Conservation (phyloP, 1,140 invertebrate species). For the Tetramorium simillimum region DNA sequence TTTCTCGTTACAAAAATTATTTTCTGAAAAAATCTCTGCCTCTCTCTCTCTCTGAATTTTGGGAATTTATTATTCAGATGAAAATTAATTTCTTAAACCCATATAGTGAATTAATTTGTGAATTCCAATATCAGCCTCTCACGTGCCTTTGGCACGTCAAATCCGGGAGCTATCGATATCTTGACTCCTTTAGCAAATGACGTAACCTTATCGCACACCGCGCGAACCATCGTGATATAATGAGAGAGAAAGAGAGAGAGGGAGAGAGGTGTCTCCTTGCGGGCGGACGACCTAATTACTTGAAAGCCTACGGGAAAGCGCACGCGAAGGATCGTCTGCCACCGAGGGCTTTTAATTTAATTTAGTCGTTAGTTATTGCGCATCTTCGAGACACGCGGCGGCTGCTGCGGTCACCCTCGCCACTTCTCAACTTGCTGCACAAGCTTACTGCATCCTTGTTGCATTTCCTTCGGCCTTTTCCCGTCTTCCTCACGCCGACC, state of each 20-base stretch:
- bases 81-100: background rate
- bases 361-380: conserved; percentile 71
- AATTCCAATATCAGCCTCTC: background rate
- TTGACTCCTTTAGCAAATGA: background rate
- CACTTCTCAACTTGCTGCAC: background rate
- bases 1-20: background rate
- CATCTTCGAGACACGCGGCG: conserved; percentile 60
- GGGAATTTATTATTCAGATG: background rate
- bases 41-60: background rate
- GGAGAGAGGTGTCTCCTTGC: conserved; percentile 63
- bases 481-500: background rate
- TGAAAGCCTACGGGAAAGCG: conserved; percentile 73
- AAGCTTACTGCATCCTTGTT: background rate
- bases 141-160: background rate
- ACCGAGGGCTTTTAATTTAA: conserved; percentile 74
- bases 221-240: conserved; percentile 15
- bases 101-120: background rate
- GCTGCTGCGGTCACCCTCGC: conserved; percentile 29
- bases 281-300: conserved; percentile 78
- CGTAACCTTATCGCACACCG: background rate
- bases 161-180: background rate
- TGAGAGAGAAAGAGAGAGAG: background rate
- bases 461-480: background rate
- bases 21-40: background rate
- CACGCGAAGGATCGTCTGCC: conserved; percentile 66